Conservation (phyloP, 1,140 invertebrate species). For the Capitella teleta region DNA sequence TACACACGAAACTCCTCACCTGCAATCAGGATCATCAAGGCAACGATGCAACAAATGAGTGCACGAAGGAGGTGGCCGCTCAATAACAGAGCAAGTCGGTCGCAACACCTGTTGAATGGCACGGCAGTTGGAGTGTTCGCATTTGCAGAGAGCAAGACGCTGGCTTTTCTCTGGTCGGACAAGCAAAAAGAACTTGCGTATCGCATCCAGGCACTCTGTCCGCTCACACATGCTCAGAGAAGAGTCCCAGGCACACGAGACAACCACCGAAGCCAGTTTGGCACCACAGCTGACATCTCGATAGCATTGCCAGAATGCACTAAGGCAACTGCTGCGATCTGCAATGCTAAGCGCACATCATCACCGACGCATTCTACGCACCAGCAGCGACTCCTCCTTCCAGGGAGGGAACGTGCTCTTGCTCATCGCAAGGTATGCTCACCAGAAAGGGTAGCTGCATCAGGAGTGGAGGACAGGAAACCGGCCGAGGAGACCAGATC, state of each 20-base stretch:
- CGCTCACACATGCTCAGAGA: neutral
- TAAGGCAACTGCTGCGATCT: neutral
- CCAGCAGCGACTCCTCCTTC: too few relatives aligned
- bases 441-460: too few relatives aligned
- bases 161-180: conserved; percentile 1
- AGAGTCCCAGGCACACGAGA: conserved; percentile 2
- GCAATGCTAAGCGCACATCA: too few relatives aligned
- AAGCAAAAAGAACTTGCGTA: neutral
- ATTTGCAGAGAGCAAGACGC: conserved; percentile 3
- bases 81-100: conserved; percentile 10
- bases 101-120: conserved; percentile 4
- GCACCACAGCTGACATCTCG: neutral
- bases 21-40: conserved; percentile 7
- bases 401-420: too few relatives aligned
- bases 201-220: neutral
- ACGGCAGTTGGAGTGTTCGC: neutral
- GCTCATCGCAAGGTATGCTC: too few relatives aligned
- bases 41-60: conserved; percentile 5
- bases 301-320: neutral
- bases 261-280: neutral
- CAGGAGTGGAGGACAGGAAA: too few relatives aligned
- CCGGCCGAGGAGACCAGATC: too few relatives aligned
- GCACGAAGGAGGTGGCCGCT: conserved; percentile 11
- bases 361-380: too few relatives aligned
- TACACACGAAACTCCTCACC: too few relatives aligned